These are phyloP conservation scores for Mythimna ferrago DNA, from an alignment of 2,888 invertebrate species.

Conservation along the genomic window DNA sequence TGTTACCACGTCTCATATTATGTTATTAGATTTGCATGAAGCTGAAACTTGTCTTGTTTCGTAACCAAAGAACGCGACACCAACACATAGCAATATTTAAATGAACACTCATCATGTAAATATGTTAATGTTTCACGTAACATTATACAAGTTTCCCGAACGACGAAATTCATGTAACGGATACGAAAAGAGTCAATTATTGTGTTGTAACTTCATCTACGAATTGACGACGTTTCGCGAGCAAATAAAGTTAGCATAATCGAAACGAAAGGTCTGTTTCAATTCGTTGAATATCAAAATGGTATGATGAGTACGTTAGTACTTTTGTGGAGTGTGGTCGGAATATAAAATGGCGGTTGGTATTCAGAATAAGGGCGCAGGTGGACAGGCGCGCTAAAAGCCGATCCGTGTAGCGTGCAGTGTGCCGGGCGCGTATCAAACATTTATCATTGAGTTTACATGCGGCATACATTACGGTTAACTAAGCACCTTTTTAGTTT, in stretches of 20 bases:
- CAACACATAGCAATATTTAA: conserved; percentile 36
- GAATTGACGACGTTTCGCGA: conserved; percentile 45
- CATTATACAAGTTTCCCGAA: conserved; percentile 43
- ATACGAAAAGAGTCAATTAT: conserved; percentile 46
- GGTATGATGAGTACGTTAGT: conserved; percentile 51
- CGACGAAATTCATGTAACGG: conserved; percentile 28
- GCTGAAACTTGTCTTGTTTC: conserved; percentile 55
- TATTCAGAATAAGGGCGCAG: conserved; percentile 68
- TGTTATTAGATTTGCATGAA: conserved; percentile 55
- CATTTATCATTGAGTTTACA: conserved; percentile 79
- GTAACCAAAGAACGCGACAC: conserved; percentile 32
- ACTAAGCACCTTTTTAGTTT: conserved; percentile 69
- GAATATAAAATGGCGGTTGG: conserved; percentile 59
- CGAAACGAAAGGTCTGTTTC: conserved; percentile 53
- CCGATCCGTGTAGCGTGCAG: conserved; percentile 71
- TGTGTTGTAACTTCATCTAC: conserved; percentile 44
- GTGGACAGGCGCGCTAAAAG: conserved; percentile 78
- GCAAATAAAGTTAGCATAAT: conserved; percentile 58
- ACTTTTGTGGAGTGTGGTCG: conserved; percentile 49
- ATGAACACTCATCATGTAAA: conserved; percentile 39
- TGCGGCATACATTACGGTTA: conserved; percentile 76
- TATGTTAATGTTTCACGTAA: conserved; percentile 49
- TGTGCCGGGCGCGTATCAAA: conserved; percentile 65
- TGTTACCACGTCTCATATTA: conserved; percentile 33
- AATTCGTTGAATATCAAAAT: conserved; percentile 57